Conservation (phyloP, 2,888 invertebrate genomes). For the Nephrocerus scutellatus region DNA sequence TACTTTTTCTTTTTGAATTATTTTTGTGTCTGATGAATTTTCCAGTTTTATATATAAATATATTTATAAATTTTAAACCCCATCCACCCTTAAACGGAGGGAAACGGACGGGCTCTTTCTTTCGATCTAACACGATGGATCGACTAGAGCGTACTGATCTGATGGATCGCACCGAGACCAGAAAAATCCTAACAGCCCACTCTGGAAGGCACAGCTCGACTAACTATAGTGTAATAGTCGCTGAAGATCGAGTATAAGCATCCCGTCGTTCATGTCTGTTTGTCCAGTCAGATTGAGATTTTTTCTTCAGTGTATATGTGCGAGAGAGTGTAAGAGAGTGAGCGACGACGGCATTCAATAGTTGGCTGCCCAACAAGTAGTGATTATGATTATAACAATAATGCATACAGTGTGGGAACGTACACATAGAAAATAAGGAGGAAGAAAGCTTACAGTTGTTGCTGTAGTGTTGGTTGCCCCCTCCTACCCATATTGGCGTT, state of each 20-base stretch:
- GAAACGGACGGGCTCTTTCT: constrained; percentile 17
- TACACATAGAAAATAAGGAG: too few species aligned
- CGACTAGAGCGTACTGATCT: constrained; percentile 46
- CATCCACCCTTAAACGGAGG: constrained; percentile 29
- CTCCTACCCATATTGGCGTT: too few species aligned
- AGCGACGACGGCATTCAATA: too few species aligned
- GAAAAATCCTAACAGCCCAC: constrained; percentile 38
- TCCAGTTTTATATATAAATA: constrained; percentile 10
- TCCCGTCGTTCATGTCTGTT: too few species aligned
- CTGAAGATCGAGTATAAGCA: constrained; percentile 36
- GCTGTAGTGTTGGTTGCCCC: too few species aligned
- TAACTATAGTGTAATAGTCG: constrained; percentile 46
- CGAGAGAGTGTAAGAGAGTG: background rate
- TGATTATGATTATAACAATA: too few species aligned
- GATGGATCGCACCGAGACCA: constrained; percentile 30
- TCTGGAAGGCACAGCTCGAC: constrained; percentile 47
- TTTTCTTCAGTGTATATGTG: constrained; percentile 28
- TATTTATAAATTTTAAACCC: constrained; percentile 22
- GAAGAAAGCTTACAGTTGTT: too few species aligned
- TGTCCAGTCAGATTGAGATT: too few species aligned
- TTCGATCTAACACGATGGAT: constrained; percentile 44
- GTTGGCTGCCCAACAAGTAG: too few species aligned
- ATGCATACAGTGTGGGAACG: too few species aligned
- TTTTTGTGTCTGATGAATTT: too few species aligned
- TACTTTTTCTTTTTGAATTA: too few species aligned